Base-by-base conservation (phyloP, 2,113 vertebrate species). In the Mesitornis unicolor region DNA sequence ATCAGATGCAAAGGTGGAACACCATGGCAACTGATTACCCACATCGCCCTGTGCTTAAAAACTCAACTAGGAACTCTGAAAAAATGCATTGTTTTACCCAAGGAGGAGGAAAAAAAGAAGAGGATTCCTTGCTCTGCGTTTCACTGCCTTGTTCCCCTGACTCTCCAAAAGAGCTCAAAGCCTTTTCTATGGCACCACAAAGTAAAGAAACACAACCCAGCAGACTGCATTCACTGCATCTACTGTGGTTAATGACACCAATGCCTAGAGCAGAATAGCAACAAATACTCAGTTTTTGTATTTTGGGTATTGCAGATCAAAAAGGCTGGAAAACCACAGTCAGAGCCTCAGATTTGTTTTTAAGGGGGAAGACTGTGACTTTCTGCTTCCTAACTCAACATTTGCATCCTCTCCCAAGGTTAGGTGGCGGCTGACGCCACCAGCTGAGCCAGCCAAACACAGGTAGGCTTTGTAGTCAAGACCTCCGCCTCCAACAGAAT, bases 1-100 rank as follows among this genome's bases (percentile, higher is more conserved):
- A 54, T 71, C 33, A 11, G 16, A 81, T 36, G 79, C 70, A 85
- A 92, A 88, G 47, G 61, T 90, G 59, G 79, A 83, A 88, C 53
- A 61, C 93, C 94, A 96, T 80, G 67, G 91, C 89, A 96, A 92
- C 95, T 68, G 75, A 87, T 93, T 85, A 93, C 59, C 48, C 86
- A 82, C 88, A 68, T 50, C 21, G 2, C 24, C 42, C 74, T 38
- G 33, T 17, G 16, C 92, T 90, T 85, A 68, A 79, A 85, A 92
- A 56, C 22, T 29, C 79, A 56, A 1, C 33, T 26, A 68, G 75
- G 40, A 75, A 29, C 36, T 70, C 75, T 43, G 61, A 95, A 76
- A 57, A 92, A 92, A 71, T 56, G 19, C 36, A 68, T 38, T 85
- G 67, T 96, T 82, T 75, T 82, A 79, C 57, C 33, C 40, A 6